Evolutionary conservation across 2,888 invertebrate genomes (phyloP), one percentile per base, ranked within the genome.

Genomic region (Ernsta delagoae): DNA sequence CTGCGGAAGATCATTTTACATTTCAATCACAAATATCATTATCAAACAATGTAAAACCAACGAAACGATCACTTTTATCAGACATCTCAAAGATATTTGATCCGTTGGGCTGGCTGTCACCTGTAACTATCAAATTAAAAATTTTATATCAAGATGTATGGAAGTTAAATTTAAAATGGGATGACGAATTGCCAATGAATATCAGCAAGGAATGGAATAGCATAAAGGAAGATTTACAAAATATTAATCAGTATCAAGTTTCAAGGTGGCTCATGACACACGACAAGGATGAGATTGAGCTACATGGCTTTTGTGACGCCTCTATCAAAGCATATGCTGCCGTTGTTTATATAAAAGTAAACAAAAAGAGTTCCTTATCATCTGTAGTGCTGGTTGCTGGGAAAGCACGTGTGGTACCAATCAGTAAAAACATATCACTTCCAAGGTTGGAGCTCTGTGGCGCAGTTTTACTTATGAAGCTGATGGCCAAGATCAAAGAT

Each of bases 61-160:
- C 41, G 8, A 59, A 59, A n/a, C n/a, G 59, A 12, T 5, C 39
- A 41, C 16, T 59, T 5, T 16, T 59, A 39, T 59, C 59, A 12
- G 39, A 59, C 9, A 59, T 16, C 9, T 39, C 59, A 41, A 59
- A 59, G 41, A 6, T 59, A 16, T 59, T 59, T 16, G 59, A 59
- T 16, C 59, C 59, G 2, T 24, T 59, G n/a, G 59, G 59, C 12
- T 59, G 59, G 59, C 39, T 59, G 7, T 41, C 59, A 12, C 59
- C 59, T 41, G n/a, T 59, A 16, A 16, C 39, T 16, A 39, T 12
- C 4, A 59, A 59, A 59, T n/a, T 59, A 8, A 56, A 56, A 59
- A 8, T 31, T 8, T 11, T 45, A 45, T 59, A 41, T 41, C 57
- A 57, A 57, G 6, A 57, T 11, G 31, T 31, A 36, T 57, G 57